A percentile compares a stretch with the other conserved stretches of the same genome.
phyloP scores from a whole-genome alignment of 2,113 vertebrate species.

The Phyllostomus discolor region DNA sequence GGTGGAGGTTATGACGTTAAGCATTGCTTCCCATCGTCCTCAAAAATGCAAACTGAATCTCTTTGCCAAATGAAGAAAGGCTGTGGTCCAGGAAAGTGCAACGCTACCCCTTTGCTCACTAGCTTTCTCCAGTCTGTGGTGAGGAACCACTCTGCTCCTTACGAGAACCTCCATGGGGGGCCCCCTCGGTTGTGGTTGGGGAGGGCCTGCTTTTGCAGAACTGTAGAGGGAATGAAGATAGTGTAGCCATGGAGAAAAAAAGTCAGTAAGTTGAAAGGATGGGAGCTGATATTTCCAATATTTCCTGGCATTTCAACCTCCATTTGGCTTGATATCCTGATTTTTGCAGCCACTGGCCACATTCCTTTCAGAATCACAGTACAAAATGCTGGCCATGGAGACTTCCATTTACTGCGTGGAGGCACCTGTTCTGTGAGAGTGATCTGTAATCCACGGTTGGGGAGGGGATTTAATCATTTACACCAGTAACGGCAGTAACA shows the following conservation, averaged over 20 bases:
- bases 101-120: neutral
- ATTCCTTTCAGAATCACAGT: neutral
- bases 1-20: slow-evolving; percentile 59
- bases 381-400: neutral
- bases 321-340: neutral
- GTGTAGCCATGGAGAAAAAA: neutral
- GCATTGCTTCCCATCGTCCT: slow-evolving; percentile 47
- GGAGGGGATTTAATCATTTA: neutral
- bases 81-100: neutral
- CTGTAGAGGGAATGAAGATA: neutral
- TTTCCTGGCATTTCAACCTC: neutral
- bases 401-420: neutral
- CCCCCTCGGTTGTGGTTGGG: neutral
- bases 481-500: neutral
- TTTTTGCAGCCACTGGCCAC: neutral
- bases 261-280: neutral
- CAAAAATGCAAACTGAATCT: slow-evolving; percentile 29
- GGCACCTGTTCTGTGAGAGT: neutral
- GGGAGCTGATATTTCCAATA: neutral
- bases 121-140: neutral
- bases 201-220: neutral
- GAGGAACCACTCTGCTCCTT: neutral
- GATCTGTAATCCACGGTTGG: neutral
- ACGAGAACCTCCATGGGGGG: neutral
- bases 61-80: slow-evolving; percentile 38